Percentiles rank a stretch among this genome's conserved stretches.
Conservation (phyloP, 2,797 vertebrate genomes). For the Stomatorhinus walkeri region DNA sequence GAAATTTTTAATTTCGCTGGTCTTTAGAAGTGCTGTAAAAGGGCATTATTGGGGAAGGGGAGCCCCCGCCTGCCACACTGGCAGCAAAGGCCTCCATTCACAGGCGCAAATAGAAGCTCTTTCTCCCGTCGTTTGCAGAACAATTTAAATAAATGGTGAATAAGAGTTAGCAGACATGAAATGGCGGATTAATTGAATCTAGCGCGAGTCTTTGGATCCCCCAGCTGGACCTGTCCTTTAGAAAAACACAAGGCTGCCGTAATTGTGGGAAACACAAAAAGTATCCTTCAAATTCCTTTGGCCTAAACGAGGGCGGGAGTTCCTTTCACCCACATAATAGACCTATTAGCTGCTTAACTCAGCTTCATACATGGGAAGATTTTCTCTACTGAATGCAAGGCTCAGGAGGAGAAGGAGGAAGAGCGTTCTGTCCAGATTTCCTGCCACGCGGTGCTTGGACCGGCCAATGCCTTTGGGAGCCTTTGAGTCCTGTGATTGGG, state of each 20-base stretch:
- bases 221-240: conserved; percentile 80
- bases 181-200: conserved; percentile 96
- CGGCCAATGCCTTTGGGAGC: not conserved
- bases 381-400: conserved; percentile 57
- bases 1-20: conserved; percentile 91
- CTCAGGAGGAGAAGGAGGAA: not conserved
- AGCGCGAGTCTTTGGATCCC: conserved; percentile 79
- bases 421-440: not conserved
- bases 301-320: conserved; percentile 80
- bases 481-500: not conserved
- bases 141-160: conserved; percentile 76
- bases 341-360: conserved; percentile 97
- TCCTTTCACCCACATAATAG: conserved; percentile 83
- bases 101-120: conserved; percentile 60
- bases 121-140: conserved; percentile 70
- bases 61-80: conserved; percentile 66
- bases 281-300: conserved; percentile 96
- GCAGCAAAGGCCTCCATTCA: conserved; percentile 70
- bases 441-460: not conserved
- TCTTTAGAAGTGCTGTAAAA: conserved; percentile 79
- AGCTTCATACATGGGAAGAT: conserved; percentile 74
- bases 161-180: conserved; percentile 82
- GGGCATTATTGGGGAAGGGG: conserved; percentile 70
- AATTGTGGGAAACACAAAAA: conserved; percentile 89
- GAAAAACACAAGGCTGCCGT: conserved; percentile 80